Percentiles rank a stretch among this genome's conserved stretches.
phyloP scores from a whole-genome alignment of 1,140 invertebrate genomes.

The Calycopis cecrops region DNA sequence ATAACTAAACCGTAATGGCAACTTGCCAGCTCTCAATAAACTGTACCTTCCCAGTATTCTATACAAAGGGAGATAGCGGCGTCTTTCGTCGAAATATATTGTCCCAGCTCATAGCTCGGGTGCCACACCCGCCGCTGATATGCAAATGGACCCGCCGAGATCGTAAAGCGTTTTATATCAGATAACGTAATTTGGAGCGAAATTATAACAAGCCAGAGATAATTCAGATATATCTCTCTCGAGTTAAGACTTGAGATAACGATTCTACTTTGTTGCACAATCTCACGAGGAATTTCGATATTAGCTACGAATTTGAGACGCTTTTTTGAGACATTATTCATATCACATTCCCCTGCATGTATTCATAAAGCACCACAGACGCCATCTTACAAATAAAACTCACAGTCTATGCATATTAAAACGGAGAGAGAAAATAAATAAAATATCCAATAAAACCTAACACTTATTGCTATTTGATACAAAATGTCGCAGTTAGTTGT shows the following conservation, averaged over 20 bases:
- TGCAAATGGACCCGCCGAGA: constrained; percentile 58
- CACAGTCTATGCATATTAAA: no score
- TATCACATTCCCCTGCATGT: no score
- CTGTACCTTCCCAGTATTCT: constrained; percentile 27
- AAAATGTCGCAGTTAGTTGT: no score
- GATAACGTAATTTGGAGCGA: constrained; percentile 54
- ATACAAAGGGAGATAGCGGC: constrained; percentile 41
- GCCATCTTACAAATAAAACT: no score
- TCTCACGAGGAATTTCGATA: no score
- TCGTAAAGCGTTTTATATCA: constrained; percentile 60
- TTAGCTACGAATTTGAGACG: no score
- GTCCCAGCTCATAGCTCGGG: constrained; percentile 41
- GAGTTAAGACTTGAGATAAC: constrained; percentile 1
- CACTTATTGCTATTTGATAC: no score
- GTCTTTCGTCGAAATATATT: constrained; percentile 58
- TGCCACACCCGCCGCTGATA: constrained; percentile 53
- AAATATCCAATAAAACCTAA: no score
- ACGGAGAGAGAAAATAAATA: no score
- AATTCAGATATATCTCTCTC: constrained; percentile 21
- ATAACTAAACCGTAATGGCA: constrained; percentile 30
- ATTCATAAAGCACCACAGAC: no score
- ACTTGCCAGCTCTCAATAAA: constrained; percentile 31
- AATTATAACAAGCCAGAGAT: constrained; percentile 43
- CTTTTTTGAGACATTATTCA: no score
- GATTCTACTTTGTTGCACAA: not conserved